Percentiles rank a stretch among this genome's conserved stretches.
Conservation (phyloP, 2,888 invertebrate species). For the Chloroclystis v-ata region DNA sequence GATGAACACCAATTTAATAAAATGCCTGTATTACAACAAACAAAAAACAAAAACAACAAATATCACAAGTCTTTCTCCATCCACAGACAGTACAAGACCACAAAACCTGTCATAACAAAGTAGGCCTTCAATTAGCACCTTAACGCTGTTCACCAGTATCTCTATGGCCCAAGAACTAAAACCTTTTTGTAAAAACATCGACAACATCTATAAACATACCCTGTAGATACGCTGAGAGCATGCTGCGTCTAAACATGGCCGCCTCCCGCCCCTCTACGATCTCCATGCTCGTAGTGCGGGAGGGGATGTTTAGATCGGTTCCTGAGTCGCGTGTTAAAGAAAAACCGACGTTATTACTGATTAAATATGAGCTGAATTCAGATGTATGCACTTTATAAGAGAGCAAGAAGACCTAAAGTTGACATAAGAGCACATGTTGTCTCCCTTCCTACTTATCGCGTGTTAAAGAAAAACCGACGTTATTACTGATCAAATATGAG, state of each 20-base stretch:
- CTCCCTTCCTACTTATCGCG: no score
- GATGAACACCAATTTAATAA: no score
- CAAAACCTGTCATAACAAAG: no score
- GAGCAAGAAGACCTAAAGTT: no score
- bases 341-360: slow-evolving; percentile 2
- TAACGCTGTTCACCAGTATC: no score
- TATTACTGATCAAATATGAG: background rate
- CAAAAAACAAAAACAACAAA: no score
- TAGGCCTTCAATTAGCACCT: no score
- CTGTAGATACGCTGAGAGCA: slow-evolving; percentile 91
- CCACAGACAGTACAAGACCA: no score
- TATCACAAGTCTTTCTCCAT: no score
- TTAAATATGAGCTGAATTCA: background rate
- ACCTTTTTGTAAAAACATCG: background rate
- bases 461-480: slow-evolving; percentile 8
- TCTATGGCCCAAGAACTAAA: background rate
- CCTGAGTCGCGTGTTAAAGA: slow-evolving; percentile 15
- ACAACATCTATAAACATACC: slow-evolving; percentile 46
- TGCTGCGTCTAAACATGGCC: slow-evolving; percentile 89
- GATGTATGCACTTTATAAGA: no score
- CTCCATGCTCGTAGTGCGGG: slow-evolving; percentile 80
- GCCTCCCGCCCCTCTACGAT: slow-evolving; percentile 84
- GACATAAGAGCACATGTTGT: no score
- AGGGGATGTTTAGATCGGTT: slow-evolving; percentile 12
- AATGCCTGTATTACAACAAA: no score